Percentiles rank a stretch among this genome's conserved stretches.
These are phyloP conservation scores for Orbicella faveolata DNA, from an alignment of 64 coral and sea anemone species.

Conservation along the genomic window DNA sequence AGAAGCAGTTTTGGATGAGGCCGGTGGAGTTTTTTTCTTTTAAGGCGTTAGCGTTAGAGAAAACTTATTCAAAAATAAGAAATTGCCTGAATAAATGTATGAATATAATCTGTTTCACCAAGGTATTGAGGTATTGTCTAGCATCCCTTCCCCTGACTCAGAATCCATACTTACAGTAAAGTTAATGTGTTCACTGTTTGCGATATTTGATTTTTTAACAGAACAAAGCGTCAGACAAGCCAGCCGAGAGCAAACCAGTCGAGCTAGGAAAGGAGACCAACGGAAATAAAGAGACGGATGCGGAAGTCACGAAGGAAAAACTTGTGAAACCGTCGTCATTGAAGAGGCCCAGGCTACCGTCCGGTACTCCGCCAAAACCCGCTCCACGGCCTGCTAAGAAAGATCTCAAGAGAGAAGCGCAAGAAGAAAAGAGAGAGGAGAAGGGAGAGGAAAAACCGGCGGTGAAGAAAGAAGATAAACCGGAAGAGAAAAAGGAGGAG, in stretches of 20 bases:
- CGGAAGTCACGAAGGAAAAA: slow-evolving; percentile 31
- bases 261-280: not conserved
- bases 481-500: not conserved
- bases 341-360: slow-evolving; percentile 29
- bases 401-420: not conserved
- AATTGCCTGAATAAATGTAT: too few relatives aligned
- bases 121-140: too few relatives aligned
- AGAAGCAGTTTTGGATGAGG: too few relatives aligned
- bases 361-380: slow-evolving; percentile 28
- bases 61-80: too few relatives aligned
- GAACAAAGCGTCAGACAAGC: slow-evolving; percentile 17
- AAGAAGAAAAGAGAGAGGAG: slow-evolving; percentile 2
- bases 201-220: not conserved
- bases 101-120: too few relatives aligned
- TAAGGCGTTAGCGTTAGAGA: too few relatives aligned
- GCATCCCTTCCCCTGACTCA: too few relatives aligned
- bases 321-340: slow-evolving; percentile 57
- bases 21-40: too few relatives aligned
- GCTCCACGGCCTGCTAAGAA: slow-evolving; percentile 13
- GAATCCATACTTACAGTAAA: too few relatives aligned
- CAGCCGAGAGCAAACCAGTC: not conserved
- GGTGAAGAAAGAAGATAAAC: not conserved
- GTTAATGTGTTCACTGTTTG: not conserved
- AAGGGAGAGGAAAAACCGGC: slow-evolving; percentile 1
- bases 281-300: not conserved